Conservation (phyloP, 2,797 vertebrate species). For the Saxicola maurus region DNA sequence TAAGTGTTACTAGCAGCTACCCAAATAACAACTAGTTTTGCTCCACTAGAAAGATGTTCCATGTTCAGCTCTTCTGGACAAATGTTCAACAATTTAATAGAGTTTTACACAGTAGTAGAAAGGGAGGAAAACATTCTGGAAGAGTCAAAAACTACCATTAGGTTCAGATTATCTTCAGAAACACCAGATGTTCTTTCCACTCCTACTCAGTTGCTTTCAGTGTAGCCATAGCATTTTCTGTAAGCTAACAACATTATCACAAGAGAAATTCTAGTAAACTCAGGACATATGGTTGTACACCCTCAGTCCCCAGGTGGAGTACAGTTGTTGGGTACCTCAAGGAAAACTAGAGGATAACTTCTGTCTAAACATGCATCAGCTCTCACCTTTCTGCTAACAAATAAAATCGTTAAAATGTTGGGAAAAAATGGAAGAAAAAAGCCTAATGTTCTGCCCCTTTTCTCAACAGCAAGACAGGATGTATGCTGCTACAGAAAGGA, state of each 20-base stretch:
- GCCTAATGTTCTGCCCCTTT: neutral
- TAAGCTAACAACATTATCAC: neutral
- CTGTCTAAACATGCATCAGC: neutral
- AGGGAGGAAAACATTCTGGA: neutral
- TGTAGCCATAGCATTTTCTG: neutral
- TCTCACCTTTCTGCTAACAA: neutral
- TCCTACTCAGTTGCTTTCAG: neutral
- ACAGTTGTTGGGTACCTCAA: neutral
- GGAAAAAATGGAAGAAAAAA: neutral
- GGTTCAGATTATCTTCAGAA: neutral
- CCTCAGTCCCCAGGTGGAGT: accelerated
- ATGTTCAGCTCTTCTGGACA: neutral
- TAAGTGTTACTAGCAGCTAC: neutral
- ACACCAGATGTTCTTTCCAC: neutral
- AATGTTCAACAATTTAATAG: neutral
- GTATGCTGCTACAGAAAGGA: neutral
- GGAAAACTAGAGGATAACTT: neutral
- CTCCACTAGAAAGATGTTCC: neutral
- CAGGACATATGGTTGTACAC: neutral
- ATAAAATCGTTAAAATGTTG: neutral
- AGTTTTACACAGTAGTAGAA: neutral
- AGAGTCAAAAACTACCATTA: neutral
- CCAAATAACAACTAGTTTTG: neutral
- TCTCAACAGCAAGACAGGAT: neutral
- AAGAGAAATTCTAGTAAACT: neutral